Evolutionary conservation across 2,888 invertebrate species (phyloP), one percentile per base, ranked within the genome.

Genomic region (Drosophila incognita): DNA sequence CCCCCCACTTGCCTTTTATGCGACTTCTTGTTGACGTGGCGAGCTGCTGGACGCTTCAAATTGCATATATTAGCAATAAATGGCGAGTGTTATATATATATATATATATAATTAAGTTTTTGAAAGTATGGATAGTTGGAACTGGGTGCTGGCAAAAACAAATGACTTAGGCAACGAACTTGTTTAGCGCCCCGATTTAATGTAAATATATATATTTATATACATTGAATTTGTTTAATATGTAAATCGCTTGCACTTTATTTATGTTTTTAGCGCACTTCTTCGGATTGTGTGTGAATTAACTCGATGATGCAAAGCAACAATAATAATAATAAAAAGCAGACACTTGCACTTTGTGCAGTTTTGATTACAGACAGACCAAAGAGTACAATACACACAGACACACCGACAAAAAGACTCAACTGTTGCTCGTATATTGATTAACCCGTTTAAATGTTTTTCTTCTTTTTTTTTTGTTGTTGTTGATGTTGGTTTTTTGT

Each of bases 141-240:
- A 54, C 57, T 54, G 57, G 53, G 35, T 60, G 54, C 68, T 54
- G 80, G 62, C 78, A 83, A 81, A 84, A 83, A 84, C 84, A 81
- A 84, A 84, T 83, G 81, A 88, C 84, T 84, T 88, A 82, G 85
- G 80, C 82, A 82, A 87, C 89, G 82, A 87, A 87, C 86, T 87
- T 74, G 89, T 76, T 87, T 79, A 78, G 59, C 69, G 62, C 57
- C 71, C 58, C 66, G 61, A 61, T 74, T 75, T 57, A 24, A 46
- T 8, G 24, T 4, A 46, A 24, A 46, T 61, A 11, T 29, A 15
- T 33, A 53, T 52, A 31, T 33, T 21, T 21, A 52, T 1, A 53
- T 15, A 15, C 10, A 21, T 52, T 63, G 29, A 69, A 60, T 59
- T 75, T 31, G 27, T 29, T 69, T 56, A 72, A 79, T 82, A 62